These are phyloP conservation scores for Paramormyrops kingsleyae DNA, from an alignment of 2,113 vertebrate genomes.

Conservation along the genomic window DNA sequence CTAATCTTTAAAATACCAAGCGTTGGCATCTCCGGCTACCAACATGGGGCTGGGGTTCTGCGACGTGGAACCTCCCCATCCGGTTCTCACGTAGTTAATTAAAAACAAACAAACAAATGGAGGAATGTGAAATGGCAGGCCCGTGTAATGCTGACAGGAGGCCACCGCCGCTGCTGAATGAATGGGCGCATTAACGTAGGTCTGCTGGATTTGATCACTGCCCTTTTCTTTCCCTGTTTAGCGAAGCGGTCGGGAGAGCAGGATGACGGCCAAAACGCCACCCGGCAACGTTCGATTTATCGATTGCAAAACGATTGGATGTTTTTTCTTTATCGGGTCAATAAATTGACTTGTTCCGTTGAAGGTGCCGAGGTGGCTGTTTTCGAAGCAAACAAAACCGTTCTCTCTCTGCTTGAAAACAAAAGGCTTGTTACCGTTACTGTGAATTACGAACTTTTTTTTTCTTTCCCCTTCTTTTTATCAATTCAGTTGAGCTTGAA, in stretches of 20 bases:
- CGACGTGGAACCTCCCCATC: not conserved
- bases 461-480: not conserved
- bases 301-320: constrained; percentile 49
- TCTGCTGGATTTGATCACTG: not conserved
- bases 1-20: constrained; percentile 60
- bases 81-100: not conserved
- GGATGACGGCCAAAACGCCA: constrained; percentile 35
- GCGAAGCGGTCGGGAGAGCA: not conserved
- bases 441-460: constrained; percentile 20
- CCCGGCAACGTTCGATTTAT: constrained; percentile 34
- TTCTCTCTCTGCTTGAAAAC: not conserved
- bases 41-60: constrained; percentile 21
- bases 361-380: constrained; percentile 9
- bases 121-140: not conserved
- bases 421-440: not conserved
- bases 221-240: not conserved
- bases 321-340: constrained; percentile 44
- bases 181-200: not conserved
- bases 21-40: constrained; percentile 24
- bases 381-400: constrained; percentile 31
- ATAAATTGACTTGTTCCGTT: constrained; percentile 34
- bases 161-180: not conserved
- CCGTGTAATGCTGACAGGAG: not conserved
- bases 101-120: not conserved
- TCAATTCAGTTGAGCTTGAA: not conserved